These are phyloP conservation scores for Neotoma lepida DNA, from an alignment of 2,113 vertebrate species.

Conservation along the genomic window DNA sequence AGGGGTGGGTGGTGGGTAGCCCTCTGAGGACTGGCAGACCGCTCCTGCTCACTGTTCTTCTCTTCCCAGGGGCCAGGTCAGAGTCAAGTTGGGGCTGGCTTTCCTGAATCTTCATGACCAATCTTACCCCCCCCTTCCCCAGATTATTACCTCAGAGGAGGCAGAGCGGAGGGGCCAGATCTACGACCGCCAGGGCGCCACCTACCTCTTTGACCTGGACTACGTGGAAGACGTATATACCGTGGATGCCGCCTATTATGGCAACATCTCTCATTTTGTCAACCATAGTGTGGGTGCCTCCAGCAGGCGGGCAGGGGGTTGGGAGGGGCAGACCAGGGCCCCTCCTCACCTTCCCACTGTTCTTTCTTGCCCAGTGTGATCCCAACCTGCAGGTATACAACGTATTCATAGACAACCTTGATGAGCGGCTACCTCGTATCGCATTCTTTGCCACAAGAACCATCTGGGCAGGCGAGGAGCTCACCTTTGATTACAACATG, in stretches of 20 bases:
- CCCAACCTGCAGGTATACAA: conserved; percentile 97
- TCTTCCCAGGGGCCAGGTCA: background rate
- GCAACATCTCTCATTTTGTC: conserved; percentile 97
- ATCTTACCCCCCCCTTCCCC: conserved; percentile 24
- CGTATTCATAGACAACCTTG: conserved; percentile 94
- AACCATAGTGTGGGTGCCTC: conserved; percentile 93
- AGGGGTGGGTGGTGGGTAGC: background rate
- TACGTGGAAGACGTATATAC: conserved; percentile 93
- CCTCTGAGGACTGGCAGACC: background rate
- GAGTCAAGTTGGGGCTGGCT: background rate
- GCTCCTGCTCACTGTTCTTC: background rate
- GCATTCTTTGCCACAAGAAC: conserved; percentile 92
- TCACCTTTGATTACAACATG: conserved; percentile 98
- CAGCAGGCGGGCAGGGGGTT: background rate
- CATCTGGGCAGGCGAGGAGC: conserved; percentile 93
- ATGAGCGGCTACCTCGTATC: conserved; percentile 93
- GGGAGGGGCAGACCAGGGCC: background rate
- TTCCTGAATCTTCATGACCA: conserved; percentile 23
- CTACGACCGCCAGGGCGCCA: conserved; percentile 93
- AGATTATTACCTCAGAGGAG: conserved; percentile 97
- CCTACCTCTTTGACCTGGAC: conserved; percentile 92
- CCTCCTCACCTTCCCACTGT: conserved; percentile 52
- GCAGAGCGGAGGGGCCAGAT: conserved; percentile 92
- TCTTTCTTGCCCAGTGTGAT: conserved; percentile 87
- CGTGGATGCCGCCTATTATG: conserved; percentile 93